Evolutionary conservation across 2,797 vertebrate species (phyloP), one percentile per base, ranked within the genome.

Genomic region (Gymnocypris eckloni): DNA sequence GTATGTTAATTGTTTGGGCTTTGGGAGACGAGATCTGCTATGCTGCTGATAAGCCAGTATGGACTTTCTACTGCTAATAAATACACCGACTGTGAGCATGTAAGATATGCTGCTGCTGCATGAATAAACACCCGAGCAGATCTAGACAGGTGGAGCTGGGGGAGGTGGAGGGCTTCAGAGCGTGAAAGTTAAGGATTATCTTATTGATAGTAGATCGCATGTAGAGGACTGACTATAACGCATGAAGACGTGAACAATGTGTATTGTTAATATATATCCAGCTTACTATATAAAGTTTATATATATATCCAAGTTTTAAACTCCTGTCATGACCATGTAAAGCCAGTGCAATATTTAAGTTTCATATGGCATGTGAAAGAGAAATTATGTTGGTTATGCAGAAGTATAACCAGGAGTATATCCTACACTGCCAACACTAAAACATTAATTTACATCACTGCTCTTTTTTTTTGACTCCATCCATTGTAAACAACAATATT

Each of bases 231-330:
- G 10, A 11, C 22, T n/a, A 18, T 54, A 61, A 61, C 10, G 10
- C 56, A 61, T 61, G 56, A 25, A 61, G 22, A 61, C 25, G 56
- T 61, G n/a, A 61, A 61, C 56, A 25, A 5, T 61, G 13, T 3
- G 1, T 64, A 28, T 15, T 64, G 25, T 13, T 28, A 15, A 64
- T 64, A 28, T 28, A 95, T 41, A 64, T 28, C 56, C 10, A 61
- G 0, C 10, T 61, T 61, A 61, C 56, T 61, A n/a, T 61, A n/a
- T 11, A 59, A 3, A 2, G 4, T 59, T 20, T 33, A 6, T 11
- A 64, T 64, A 56, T n/a, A 66, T 15, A 15, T 13, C 25, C 25
- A 64, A 16, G 25, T 66, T 66, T 7, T 33, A 33, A 66, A 33
- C 25, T 16, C 12, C 25, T 22, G 20, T 22, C 15, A 16, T 66